Evolutionary conservation across 2,113 vertebrate genomes (phyloP), one percentile per base, ranked within the genome.

Genomic region (Corydoras maculifer): DNA sequence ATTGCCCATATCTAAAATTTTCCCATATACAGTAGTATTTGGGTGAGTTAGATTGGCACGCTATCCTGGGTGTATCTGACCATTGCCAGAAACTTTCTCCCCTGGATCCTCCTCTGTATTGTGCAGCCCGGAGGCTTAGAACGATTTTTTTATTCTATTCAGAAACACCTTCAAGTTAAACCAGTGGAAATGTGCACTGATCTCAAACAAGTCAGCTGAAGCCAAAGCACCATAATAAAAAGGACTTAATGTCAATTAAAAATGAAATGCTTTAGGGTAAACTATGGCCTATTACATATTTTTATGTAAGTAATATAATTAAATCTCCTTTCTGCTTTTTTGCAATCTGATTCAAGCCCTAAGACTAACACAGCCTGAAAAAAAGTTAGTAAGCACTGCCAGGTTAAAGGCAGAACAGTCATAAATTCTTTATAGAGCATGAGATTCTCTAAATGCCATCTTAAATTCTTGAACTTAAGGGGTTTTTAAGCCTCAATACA

Each of bases 401-500:
- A 61, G 60, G 58, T 14, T 66, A 62, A 53, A 66, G 50, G 58
- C 53, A 51, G 71, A 58, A 11, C 50, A 48, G 62, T 58, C 55
- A 70, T n/a, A 74, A 54, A 66, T 63, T 60, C 25, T 66, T 77
- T 50, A 55, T 54, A 67, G 30, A 48, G 10, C 50, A 69, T 53
- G 57, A 48, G 11, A 18, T 64, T 55, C 15, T 57, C 7, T 43
- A 48, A 77, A 72, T 43, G 35, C 35, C 35, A 43, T 43, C 35
- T 43, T 43, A 43, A 43, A 43, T 43, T 43, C 35, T 8, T 43
- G 35, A 4, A 43, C 35, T 43, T 4, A 43, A 43, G 7, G 7
- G 35, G 4, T 43, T 43, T 43, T 43, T 43, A 43, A 43, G 35
- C 35, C 35, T 43, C 7, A 43, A 43, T 43, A 43, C 35, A 43